Base-by-base conservation (phyloP, 2,113 vertebrate species). In the Triplophysa siluroides region DNA sequence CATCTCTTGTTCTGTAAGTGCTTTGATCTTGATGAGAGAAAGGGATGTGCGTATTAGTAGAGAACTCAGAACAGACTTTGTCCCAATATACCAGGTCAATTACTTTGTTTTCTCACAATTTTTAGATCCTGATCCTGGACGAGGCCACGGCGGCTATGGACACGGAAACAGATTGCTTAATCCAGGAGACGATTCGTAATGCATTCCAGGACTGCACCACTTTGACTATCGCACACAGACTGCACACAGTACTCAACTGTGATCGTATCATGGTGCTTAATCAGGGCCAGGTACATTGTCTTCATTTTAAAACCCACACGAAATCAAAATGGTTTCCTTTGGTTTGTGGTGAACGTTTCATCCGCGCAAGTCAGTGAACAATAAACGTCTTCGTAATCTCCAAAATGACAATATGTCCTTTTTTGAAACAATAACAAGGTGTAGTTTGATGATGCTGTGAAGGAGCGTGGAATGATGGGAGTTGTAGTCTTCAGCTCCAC, bases 71-170 rank as follows among this genome's bases (percentile, higher is more conserved):
- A 21, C 61, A 52, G 56, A 62, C n/a, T 23, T 47, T 29, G 68
- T 54, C 47, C 52, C 47, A 33, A 33, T 29, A 26, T 26, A 62
- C n/a, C 14, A 43, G 4, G 41, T 73, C 33, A 16, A 50, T 45
- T 26, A 24, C 6, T 75, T 26, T 4, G 38, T 8, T 3, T 73
- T 52, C 21, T 52, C 62, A 33, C 1, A 19, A 87, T n/a, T 33
- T 60, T 19, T 66, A 98, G 96, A 90, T 98, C 82, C 83, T 98
- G 87, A 94, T 98, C 80, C 87, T 98, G 81, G 96, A 98, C 72
- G 96, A 98, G 89, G 96, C 96, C 18, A 98, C 96, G 0, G 96
- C 96, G 9, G 95, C 96, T 65, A 98, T 98, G 95, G 96, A 98
- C 72, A 88, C 94, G 0, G 96, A 98, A 88, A 98, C 95, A 0